A percentile compares a stretch with the other conserved stretches of the same genome.
These are phyloP conservation scores for Coremacera marginata DNA, from an alignment of 2,888 invertebrate genomes.

Conservation along the genomic window DNA sequence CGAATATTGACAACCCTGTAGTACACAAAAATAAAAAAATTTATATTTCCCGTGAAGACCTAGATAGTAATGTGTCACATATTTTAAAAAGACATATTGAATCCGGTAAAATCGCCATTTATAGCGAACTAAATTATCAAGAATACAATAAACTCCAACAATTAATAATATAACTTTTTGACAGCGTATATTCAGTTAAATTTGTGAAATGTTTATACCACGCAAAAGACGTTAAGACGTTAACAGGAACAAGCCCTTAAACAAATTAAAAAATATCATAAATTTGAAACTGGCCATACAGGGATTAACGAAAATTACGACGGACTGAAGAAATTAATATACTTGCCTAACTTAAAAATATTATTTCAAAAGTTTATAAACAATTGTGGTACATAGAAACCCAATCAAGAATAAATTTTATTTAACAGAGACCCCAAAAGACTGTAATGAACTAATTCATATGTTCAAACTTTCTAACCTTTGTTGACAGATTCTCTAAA, in stretches of 20 bases:
- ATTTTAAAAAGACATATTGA: not conserved
- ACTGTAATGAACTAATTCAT: no score
- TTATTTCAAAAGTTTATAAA: constrained; percentile 44
- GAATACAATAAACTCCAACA: constrained; percentile 1
- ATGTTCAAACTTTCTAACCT: no score
- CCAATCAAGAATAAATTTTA: no score
- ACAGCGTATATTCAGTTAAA: not conserved
- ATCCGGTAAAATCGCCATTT: constrained; percentile 4
- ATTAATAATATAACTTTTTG: not conserved
- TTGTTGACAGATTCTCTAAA: no score
- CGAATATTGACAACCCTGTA: no score
- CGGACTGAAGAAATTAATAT: constrained; percentile 38
- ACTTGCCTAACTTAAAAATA: constrained; percentile 40
- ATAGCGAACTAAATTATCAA: not conserved
- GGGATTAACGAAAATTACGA: constrained; percentile 45
- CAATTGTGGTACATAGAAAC: constrained; percentile 28
- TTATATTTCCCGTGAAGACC: not conserved
- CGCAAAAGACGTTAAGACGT: not conserved
- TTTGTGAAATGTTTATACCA: not conserved
- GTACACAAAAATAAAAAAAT: not conserved
- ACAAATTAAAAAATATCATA: constrained; percentile 45
- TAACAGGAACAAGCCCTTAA: constrained; percentile 41
- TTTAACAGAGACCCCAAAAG: no score
- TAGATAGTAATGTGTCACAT: not conserved
- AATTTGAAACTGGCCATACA: constrained; percentile 45